Percentiles rank a stretch among this genome's conserved stretches.
Conservation (phyloP, 1,140 invertebrate species). For the Vanessa atalanta region DNA sequence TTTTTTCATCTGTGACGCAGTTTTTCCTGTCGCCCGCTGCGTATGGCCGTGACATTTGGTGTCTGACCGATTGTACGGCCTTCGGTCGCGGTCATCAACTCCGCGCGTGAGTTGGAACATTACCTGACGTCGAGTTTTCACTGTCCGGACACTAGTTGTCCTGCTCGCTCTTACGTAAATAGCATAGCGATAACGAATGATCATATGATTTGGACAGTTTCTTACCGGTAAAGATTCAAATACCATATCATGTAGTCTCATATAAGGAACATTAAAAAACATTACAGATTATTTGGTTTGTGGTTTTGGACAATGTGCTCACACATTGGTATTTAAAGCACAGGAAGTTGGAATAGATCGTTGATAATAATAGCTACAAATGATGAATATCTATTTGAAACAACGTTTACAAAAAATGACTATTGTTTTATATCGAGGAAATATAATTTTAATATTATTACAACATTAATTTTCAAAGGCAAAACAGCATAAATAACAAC, state of each 20-base stretch:
- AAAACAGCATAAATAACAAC: conserved; percentile 23
- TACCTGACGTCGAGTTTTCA: conserved; percentile 60
- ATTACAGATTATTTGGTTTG: background rate
- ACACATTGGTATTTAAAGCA: conserved; percentile 4
- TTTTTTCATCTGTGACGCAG: conserved; percentile 75
- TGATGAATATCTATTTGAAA: conserved; percentile 27
- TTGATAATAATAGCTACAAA: conserved; percentile 15
- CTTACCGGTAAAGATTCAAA: conserved; percentile 36
- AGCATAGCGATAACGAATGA: background rate
- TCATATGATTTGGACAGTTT: background rate
- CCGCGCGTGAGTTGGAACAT: conserved; percentile 60
- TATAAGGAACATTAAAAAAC: background rate
- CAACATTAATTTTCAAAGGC: conserved; percentile 6
- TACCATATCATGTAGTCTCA: background rate
- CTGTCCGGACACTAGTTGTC: conserved; percentile 37
- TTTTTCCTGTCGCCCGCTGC: conserved; percentile 68
- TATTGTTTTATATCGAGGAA: conserved; percentile 16
- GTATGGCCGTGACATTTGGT: conserved; percentile 75
- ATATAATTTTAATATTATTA: conserved; percentile 1
- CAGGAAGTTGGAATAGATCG: conserved; percentile 28
- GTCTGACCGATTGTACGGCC: conserved; percentile 78
- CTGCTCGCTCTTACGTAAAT: conserved; percentile 35
- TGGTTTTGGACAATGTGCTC: background rate
- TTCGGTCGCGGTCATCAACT: conserved; percentile 76
- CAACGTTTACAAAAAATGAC: conserved; percentile 23